Base-by-base conservation (phyloP, 2,888 invertebrate genomes). In the Cosmorhoe ocellata region DNA sequence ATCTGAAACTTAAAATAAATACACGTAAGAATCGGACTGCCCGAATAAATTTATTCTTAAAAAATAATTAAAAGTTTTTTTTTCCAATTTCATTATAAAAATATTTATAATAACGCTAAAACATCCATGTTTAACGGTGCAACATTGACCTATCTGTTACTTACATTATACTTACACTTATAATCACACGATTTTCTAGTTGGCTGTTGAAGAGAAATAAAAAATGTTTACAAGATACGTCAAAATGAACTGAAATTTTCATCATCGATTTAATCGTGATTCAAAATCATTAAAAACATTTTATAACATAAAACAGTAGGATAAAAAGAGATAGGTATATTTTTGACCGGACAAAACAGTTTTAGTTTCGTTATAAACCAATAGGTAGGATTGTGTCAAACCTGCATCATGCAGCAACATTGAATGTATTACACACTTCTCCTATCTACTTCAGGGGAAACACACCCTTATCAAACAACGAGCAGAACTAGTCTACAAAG, bases 91-190 rank as follows among this genome's bases (percentile, higher is more conserved):
- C 65, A 67, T 76, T 83, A 83, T 81, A 85, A 85, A 84, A 86
- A 86, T 85, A 86, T 82, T 53, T 53, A 44, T 48, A 52, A 81
- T 84, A 85, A 84, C 79, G 75, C 82, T 84, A 82, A 84, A 84
- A 79, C 81, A 81, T 82, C 66, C 73, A 76, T 73, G 74, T 77
- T 73, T 73, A 84, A 84, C 79, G 68, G 74, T 81, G 82, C 81
- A 83, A 82, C 80, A 78, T 78, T 76, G 71, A 79, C 74, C 28
- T 37, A 48, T 67, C 10, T 66, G 66, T 74, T 76, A 22, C 31
- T 14, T 42, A 76, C 71, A 73, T 74, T 78, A 71, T n/a, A 51
- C 24, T 69, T 78, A 77, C 68, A 70, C 58, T 67, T 64, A 64
- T 54, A 30, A 45, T 54, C 30, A 36, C 41, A 24, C 40, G 13